These are phyloP conservation scores for Microcebus griseorufus DNA, from an alignment of 2,113 vertebrate species.

Conservation along the genomic window DNA sequence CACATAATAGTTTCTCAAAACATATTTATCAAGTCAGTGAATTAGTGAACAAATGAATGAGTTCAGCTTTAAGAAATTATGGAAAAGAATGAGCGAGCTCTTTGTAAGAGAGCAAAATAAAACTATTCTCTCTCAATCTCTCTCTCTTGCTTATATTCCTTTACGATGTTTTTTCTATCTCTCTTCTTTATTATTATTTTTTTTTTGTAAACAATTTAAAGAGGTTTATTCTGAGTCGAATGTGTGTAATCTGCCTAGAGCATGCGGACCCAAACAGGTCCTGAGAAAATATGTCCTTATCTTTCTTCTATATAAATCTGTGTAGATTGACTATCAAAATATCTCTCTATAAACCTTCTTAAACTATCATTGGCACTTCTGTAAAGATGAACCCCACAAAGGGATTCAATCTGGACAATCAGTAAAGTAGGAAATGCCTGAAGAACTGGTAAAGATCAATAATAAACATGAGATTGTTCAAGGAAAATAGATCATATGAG, in stretches of 20 bases:
- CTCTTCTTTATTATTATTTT: too few relatives aligned
- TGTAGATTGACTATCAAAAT: neutral
- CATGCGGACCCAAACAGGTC: too few relatives aligned
- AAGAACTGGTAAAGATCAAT: slow-evolving; percentile 39
- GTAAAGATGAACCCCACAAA: neutral
- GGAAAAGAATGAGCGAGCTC: neutral
- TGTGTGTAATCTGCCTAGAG: too few relatives aligned
- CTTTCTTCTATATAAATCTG: neutral
- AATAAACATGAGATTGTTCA: slow-evolving; percentile 8
- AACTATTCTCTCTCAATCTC: neutral
- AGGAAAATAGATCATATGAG: neutral
- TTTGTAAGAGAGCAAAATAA: neutral
- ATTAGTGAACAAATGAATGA: neutral
- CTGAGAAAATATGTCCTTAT: too few relatives aligned
- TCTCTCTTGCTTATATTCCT: neutral
- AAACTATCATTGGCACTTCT: neutral
- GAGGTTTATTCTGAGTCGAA: too few relatives aligned
- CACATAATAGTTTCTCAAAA: neutral
- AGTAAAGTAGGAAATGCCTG: neutral
- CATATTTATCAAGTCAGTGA: neutral
- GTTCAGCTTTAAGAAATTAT: neutral
- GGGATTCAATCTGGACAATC: neutral
- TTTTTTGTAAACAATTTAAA: too few relatives aligned
- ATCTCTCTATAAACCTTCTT: neutral
- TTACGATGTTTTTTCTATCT: neutral